phyloP scores from a whole-genome alignment of 2,888 invertebrate species.

The Diachrysia chrysitis region DNA sequence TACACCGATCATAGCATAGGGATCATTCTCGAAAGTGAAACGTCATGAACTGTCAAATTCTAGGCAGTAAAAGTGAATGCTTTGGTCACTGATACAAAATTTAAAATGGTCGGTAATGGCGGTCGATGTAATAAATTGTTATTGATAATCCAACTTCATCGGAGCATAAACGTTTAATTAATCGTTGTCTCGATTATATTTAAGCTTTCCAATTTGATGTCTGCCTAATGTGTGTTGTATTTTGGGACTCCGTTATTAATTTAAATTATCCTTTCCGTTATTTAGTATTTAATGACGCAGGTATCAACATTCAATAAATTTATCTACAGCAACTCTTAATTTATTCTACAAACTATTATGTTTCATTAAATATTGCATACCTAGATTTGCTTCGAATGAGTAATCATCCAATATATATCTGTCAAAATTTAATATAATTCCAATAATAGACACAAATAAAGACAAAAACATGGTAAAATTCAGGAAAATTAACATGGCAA shows the following conservation, averaged over 20 bases:
- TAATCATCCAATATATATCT: too few relatives aligned
- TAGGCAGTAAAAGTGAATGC: conserved; percentile 58
- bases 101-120: conserved; percentile 51
- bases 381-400: too few relatives aligned
- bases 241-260: conserved; percentile 38
- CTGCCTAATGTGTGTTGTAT: conserved; percentile 29
- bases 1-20: conserved; percentile 42
- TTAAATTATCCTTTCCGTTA: conserved; percentile 44
- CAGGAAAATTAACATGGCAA: too few relatives aligned
- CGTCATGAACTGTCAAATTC: conserved; percentile 53
- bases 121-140: conserved; percentile 52
- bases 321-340: too few relatives aligned
- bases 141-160: conserved; percentile 56
- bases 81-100: conserved; percentile 40
- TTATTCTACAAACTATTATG: background rate
- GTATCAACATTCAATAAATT: background rate
- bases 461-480: too few relatives aligned
- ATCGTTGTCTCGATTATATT: conserved; percentile 52
- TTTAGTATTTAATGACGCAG: conserved; percentile 13
- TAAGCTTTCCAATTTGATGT: conserved; percentile 52
- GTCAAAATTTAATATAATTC: too few relatives aligned
- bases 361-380: background rate
- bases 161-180: conserved; percentile 55
- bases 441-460: too few relatives aligned
- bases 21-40: conserved; percentile 57